Evolutionary conservation across 2,888 invertebrate species (phyloP).

Genomic region (Patella ulyssiponensis): DNA sequence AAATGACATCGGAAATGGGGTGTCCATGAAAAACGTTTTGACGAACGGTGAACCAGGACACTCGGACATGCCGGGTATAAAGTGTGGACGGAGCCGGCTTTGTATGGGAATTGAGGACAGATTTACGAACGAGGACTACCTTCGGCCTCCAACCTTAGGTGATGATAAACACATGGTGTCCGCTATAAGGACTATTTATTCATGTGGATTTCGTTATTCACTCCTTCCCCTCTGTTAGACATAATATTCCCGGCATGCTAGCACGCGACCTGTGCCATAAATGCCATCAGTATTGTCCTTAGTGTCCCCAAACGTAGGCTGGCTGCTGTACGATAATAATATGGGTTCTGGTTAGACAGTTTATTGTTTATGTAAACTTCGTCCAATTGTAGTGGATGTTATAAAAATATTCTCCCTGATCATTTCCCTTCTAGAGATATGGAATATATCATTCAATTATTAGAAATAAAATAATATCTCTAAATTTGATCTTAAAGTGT

Average conservation of each 20-base stretch:
- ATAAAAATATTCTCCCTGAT: no score
- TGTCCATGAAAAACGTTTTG: background rate
- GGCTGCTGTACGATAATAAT: background rate
- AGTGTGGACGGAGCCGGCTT: background rate
- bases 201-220: background rate
- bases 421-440: no score
- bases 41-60: background rate
- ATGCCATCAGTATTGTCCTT: slow-evolving; percentile 11
- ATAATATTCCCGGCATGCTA: slow-evolving; percentile 6
- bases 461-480: no score
- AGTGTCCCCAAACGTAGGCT: background rate
- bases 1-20: no score
- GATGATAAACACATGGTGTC: background rate
- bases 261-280: slow-evolving; percentile 6
- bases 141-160: slow-evolving; percentile 6
- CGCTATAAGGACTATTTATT: background rate
- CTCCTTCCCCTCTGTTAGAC: slow-evolving; percentile 10
- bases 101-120: background rate
- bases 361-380: no score
- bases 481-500: no score
- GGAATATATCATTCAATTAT: no score
- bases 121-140: slow-evolving; percentile 7
- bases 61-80: background rate
- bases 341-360: no score
- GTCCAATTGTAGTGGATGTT: no score